A percentile compares a stretch with the other conserved stretches of the same genome.
phyloP scores from a whole-genome alignment of 2,113 vertebrate genomes.

The Atlantisia rogersi region DNA sequence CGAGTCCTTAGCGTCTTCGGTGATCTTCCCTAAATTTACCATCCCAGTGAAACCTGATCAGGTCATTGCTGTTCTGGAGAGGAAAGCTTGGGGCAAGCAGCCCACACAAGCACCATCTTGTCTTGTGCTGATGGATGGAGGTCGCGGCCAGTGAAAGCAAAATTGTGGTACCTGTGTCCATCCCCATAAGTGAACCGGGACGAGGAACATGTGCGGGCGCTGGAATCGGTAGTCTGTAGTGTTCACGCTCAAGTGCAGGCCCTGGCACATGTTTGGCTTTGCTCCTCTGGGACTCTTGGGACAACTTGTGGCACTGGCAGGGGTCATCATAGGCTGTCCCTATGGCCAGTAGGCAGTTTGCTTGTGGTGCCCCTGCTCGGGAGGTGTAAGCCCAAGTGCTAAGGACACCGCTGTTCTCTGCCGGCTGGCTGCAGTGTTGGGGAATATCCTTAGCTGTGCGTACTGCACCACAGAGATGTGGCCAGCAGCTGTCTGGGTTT shows the following conservation, averaged over 20 bases:
- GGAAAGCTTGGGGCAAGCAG: neutral
- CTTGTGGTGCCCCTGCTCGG: neutral
- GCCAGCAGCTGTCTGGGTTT: neutral
- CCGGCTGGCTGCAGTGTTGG: neutral
- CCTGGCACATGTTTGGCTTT: neutral
- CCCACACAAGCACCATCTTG: neutral
- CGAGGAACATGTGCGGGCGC: fast-evolving
- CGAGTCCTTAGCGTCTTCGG: fast-evolving
- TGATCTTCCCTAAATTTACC: neutral
- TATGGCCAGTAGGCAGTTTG: neutral
- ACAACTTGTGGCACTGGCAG: neutral
- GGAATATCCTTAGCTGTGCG: neutral
- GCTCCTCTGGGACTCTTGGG: neutral
- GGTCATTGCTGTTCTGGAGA: neutral
- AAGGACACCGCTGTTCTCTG: neutral
- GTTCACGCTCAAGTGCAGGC: neutral
- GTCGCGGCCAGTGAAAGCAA: neutral
- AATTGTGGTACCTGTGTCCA: neutral
- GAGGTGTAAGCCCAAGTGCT: neutral
- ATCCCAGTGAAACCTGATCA: neutral
- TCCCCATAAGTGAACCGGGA: neutral
- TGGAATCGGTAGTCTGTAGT: neutral
- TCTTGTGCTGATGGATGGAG: neutral
- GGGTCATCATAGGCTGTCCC: neutral
- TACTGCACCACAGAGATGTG: neutral